Conservation (phyloP, 2,113 vertebrate species). For the Gavialis gangeticus region DNA sequence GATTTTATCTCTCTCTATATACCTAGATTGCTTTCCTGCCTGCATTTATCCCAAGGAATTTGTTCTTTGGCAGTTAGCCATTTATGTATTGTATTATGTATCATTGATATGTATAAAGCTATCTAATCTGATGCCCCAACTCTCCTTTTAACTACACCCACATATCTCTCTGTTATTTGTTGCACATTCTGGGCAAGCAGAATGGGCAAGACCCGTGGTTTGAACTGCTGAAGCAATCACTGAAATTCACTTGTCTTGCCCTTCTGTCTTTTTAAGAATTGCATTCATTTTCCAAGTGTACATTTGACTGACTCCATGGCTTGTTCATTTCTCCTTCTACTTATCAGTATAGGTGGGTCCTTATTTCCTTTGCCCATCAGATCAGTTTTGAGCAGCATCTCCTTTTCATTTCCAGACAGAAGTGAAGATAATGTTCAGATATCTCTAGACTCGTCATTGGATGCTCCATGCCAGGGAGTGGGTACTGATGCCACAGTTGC, state of each 20-base stretch:
- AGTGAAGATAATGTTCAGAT: neutral
- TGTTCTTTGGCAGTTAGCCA: neutral
- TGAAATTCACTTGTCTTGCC: neutral
- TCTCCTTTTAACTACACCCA: neutral
- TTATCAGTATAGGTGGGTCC: slow-evolving; percentile 7
- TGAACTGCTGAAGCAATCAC: slow-evolving; percentile 20
- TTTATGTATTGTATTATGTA: neutral
- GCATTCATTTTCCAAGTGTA: neutral
- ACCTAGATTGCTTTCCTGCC: neutral
- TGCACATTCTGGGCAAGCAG: neutral
- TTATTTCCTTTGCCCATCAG: slow-evolving; percentile 11
- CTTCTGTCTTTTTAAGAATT: slow-evolving; percentile 17
- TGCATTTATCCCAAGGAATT: neutral
- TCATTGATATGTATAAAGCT: neutral
- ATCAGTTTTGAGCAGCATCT: neutral
- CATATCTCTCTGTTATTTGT: slow-evolving; percentile 25
- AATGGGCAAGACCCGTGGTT: slow-evolving; percentile 20
- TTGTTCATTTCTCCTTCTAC: neutral
- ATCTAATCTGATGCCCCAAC: rapidly evolving
- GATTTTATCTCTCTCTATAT: neutral
- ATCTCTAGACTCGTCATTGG: neutral
- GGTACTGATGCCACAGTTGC: no score
- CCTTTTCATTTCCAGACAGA: neutral
- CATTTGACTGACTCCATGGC: slow-evolving; percentile 25
- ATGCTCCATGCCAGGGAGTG: no score